These are phyloP conservation scores for Prionace glauca DNA, from an alignment of 2,797 vertebrate species.

Conservation along the genomic window DNA sequence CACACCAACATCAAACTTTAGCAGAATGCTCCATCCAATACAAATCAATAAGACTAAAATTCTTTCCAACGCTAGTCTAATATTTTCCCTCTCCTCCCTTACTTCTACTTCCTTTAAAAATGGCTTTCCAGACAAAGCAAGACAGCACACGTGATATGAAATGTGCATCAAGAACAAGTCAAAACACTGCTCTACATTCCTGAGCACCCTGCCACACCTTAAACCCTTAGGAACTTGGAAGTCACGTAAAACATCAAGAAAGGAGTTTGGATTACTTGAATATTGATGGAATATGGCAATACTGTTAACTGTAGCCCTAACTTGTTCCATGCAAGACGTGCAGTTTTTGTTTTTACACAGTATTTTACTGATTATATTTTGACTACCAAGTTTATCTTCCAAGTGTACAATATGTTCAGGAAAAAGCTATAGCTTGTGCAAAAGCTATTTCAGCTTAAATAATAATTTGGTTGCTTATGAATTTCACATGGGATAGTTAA, in stretches of 20 bases:
- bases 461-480: background rate
- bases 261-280: background rate
- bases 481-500: background rate
- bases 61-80: background rate
- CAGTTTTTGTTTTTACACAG: background rate
- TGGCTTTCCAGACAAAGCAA: background rate
- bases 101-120: background rate
- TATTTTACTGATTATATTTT: background rate
- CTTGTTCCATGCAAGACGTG: background rate
- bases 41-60: background rate
- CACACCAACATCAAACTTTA: background rate
- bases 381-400: background rate
- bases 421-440: background rate
- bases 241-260: background rate
- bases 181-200: conserved; percentile 28
- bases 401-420: background rate
- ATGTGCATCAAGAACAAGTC: background rate
- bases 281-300: background rate
- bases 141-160: background rate
- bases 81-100: too few species aligned
- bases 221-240: background rate
- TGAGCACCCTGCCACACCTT: conserved; percentile 25
- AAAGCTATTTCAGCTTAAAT: background rate
- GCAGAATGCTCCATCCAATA: background rate
- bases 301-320: background rate